A percentile compares a stretch with the other conserved stretches of the same genome.
Conservation (phyloP, 2,888 invertebrate genomes). For the Drosophila macrospina region DNA sequence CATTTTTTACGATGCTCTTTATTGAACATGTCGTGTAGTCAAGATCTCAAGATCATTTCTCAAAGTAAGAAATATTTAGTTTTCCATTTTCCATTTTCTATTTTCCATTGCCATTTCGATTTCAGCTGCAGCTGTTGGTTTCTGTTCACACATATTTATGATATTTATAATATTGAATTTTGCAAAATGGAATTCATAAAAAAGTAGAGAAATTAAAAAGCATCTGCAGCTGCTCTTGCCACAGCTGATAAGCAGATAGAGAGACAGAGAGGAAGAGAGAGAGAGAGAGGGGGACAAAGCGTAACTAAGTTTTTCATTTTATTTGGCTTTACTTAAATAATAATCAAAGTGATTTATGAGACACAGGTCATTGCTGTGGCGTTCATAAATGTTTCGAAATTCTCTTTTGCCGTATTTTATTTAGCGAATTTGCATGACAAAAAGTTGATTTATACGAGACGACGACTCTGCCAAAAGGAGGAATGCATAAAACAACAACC, state of each 20-base stretch:
- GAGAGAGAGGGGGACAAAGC: conserved; percentile 22
- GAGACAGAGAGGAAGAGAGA: neutral
- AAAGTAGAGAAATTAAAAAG: conserved; percentile 29
- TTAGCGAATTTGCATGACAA: conserved; percentile 62
- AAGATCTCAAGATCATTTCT: conserved; percentile 35
- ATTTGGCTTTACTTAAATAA: conserved; percentile 66
- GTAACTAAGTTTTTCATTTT: conserved; percentile 51
- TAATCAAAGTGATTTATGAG: conserved; percentile 78
- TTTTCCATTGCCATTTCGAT: no score
- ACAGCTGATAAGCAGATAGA: conserved; percentile 61
- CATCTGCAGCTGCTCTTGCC: conserved; percentile 51
- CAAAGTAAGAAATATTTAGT: conserved; percentile 24
- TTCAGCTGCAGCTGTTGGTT: conserved; percentile 68
- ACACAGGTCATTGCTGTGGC: conserved; percentile 70
- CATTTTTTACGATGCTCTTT: conserved; percentile 40
- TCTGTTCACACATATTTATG: conserved; percentile 66
- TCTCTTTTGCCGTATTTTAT: conserved; percentile 49
- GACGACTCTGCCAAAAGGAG: conserved; percentile 60
- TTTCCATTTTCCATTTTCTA: no score
- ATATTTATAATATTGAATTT: conserved; percentile 58
- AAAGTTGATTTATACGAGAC: conserved; percentile 73
- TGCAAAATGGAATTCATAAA: conserved; percentile 29
- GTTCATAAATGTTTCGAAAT: conserved; percentile 63
- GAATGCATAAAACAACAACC: conserved; percentile 50
- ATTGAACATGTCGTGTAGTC: conserved; percentile 56